Evolutionary conservation across 2,113 vertebrate genomes (phyloP).

Genomic region (Lycaon pictus): DNA sequence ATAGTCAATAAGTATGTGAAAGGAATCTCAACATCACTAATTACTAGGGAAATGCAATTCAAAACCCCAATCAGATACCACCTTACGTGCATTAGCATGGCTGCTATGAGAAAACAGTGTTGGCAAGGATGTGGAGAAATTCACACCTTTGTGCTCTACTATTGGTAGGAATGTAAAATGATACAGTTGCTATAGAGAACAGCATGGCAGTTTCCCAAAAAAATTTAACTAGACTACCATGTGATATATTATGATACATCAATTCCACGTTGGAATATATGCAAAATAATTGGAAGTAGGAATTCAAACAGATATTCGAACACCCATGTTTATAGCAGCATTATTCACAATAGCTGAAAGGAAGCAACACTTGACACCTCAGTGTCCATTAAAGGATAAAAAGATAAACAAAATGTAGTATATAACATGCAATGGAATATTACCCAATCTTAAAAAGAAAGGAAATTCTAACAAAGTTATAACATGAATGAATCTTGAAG

Average conservation of each 20-base stretch:
- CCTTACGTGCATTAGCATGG: neutral
- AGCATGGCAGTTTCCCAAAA: neutral
- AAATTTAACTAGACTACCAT: neutral
- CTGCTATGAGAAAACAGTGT: neutral
- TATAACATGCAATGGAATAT: neutral
- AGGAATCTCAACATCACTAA: neutral
- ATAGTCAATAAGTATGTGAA: neutral
- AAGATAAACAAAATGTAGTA: neutral
- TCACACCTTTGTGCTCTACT: neutral
- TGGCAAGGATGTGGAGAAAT: neutral
- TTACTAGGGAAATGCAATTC: neutral
- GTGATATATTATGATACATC: neutral
- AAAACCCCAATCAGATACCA: neutral
- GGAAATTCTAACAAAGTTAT: neutral
- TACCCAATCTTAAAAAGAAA: neutral
- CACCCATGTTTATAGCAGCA: neutral
- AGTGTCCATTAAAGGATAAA: neutral
- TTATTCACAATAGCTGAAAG: neutral
- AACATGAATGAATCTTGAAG: neutral
- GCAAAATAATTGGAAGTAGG: neutral
- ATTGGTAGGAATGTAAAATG: neutral
- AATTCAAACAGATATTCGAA: neutral
- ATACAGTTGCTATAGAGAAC: neutral
- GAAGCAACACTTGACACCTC: neutral
- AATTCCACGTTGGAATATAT: neutral